Evolutionary conservation across 2,797 vertebrate species (phyloP), one percentile per base, ranked within the genome.

Genomic region (Galagoides demidoff): DNA sequence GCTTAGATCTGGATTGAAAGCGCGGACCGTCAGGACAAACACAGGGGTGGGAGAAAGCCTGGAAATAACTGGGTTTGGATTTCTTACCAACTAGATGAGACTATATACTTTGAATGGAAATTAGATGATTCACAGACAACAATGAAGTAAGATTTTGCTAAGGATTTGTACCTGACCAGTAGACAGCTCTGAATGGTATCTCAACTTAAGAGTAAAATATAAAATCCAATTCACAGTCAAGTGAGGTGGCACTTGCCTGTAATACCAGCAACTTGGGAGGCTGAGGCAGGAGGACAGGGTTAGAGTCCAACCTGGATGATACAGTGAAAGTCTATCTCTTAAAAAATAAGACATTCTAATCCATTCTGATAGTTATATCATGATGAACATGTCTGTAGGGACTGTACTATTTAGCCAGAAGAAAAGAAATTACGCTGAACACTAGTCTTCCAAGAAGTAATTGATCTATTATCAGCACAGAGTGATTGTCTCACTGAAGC

Each of bases 401-500:
- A 3, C 82, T 91, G 73, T 49, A n/a, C 27, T 93, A 82, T 96
- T 95, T 95, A 91, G 96, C 95, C 92, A 52, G 29, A 83, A 70
- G 45, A 84, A 92, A 74, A 83, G 96, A 76, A 87, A 17, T 25
- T 59, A 82, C 39, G 59, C 3, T 78, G 87, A 96, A 23, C 39
- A 64, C 27, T 52, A 78, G 59, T 39, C 90, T 95, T 66, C 74
- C 81, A 95, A 71, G 37, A 95, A 95, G 78, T 5, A 85, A 43
- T 85, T 78, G 89, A 89, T 94, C 92, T 96, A 31, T 94, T 90
- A 82, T 93, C 76, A 95, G 82, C 16, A 45, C 85, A 43, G 92
- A 94, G 79, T 96, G 97, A 79, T 64, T 94, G 96, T 97, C 82
- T 87, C 23, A 66, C 74, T 31, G 94, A 90, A 3, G 22, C 27